Base-by-base conservation (phyloP, 2,113 vertebrate genomes). In the Anolis carolinensis region DNA sequence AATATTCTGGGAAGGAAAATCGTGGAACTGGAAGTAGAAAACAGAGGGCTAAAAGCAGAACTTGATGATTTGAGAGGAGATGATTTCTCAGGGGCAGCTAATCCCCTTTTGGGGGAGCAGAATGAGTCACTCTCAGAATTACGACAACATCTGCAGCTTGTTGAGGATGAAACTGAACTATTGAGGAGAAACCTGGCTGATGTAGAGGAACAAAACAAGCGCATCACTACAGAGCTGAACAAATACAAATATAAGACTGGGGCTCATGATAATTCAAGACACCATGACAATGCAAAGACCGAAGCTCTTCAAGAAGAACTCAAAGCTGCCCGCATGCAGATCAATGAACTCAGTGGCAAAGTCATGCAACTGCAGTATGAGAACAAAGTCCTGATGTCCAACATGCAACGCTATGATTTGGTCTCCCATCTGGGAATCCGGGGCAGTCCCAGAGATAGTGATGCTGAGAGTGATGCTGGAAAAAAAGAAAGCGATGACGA, bases 311-410 rank as follows among this genome's bases (percentile, higher is more conserved):
- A 99, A 94, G 99, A 99, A 93, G 99, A 99, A 94, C 97, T 99
- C 30, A 99, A 99, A 95, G 97, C 97, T 0, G 98, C 98, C 0
- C 97, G 99, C 39, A 96, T 99, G 94, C 99, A 99, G 94, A 98
- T 99, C 95, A 99, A 99, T 3, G 99, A 99, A 92, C 96, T 99
- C 93, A 99, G 98, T 1, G 98, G 98, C 85, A 99, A 99, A 94
- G 98, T 99, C 81, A 99, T 99, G 98, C 98, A 99, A 93, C 97
- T 99, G 55, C 99, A 99, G 95, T 99, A 99, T 3, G 98, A 99
- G 96, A 99, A 99, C 94, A 97, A 98, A 4, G 98, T 99, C 86
- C 94, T 99, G 27, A 98, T 99, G 95, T 99, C 98, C 93, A 99
- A 99, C 96, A 99, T 99, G 98, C 99, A 99, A 92, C 98, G 99